Conservation (phyloP, 2,888 invertebrate genomes). For the Heliconius erato region DNA sequence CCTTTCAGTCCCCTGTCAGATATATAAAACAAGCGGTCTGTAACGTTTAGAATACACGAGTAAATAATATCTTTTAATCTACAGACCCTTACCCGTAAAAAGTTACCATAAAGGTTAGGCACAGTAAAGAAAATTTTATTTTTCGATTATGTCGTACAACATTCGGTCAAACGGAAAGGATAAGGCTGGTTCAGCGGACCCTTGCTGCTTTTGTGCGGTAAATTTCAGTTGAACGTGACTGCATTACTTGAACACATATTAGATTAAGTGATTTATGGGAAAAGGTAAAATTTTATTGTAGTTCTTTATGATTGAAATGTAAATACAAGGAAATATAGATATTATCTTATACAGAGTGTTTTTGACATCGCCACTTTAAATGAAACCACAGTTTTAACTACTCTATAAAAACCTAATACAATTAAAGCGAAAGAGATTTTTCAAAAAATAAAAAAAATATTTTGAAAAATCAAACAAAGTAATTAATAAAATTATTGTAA, state of each 20-base stretch:
- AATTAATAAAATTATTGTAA: no score
- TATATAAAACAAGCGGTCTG: conserved; percentile 78
- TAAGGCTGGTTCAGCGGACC: conserved; percentile 51
- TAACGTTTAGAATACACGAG: conserved; percentile 68
- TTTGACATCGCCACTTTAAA: no score
- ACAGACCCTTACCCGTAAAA: conserved; percentile 75
- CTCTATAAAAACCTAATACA: no score
- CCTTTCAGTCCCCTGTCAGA: conserved; percentile 74
- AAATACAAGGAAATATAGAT: neutral
- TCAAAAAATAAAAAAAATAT: no score
- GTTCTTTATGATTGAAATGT: conserved; percentile 6
- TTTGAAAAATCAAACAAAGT: no score
- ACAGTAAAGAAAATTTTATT: conserved; percentile 73
- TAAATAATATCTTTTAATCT: conserved; percentile 84
- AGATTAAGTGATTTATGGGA: conserved; percentile 43
- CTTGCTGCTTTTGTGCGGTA: conserved; percentile 51
- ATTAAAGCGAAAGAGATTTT: no score
- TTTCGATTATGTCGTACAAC: conserved; percentile 74
- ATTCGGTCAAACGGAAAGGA: conserved; percentile 56
- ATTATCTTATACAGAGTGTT: no score
- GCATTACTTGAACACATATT: conserved; percentile 43
- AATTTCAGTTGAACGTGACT: conserved; percentile 54
- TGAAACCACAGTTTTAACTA: no score
- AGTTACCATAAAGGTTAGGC: conserved; percentile 70
- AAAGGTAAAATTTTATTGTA: conserved; percentile 29